Conservation (phyloP, 2,113 vertebrate genomes). For the Xyrauchen texanus region DNA sequence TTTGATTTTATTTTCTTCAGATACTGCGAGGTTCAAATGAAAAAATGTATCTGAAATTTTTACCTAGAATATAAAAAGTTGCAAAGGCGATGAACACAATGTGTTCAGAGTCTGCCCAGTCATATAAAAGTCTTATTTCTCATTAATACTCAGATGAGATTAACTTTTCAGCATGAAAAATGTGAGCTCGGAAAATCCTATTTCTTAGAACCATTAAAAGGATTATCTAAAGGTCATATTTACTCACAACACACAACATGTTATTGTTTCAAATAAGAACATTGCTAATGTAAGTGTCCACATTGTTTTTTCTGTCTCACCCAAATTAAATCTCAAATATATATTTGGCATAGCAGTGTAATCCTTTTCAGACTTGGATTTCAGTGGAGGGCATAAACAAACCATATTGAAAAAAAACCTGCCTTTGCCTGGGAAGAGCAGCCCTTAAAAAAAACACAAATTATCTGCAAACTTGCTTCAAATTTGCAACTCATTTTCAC, state of each 20-base stretch:
- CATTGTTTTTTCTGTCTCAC: too few species aligned
- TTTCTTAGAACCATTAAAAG: conserved; percentile 59
- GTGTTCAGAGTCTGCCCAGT: conserved; percentile 30
- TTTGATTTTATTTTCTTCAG: conserved; percentile 48
- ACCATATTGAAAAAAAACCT: too few species aligned
- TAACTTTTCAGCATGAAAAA: conserved; percentile 21
- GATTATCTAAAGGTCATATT: conserved; percentile 61
- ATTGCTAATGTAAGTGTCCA: too few species aligned
- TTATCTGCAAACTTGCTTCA: too few species aligned
- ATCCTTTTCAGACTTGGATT: too few species aligned
- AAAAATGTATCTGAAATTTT: conserved; percentile 74
- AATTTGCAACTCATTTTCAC: too few species aligned
- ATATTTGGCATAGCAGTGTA: too few species aligned
- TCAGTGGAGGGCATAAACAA: too few species aligned
- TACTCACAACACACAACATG: conserved; percentile 37
- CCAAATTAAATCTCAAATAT: too few species aligned
- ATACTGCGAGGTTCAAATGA: conserved; percentile 42
- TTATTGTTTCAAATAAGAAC: conserved; percentile 43
- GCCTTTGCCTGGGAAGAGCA: too few species aligned
- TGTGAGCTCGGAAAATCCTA: conserved; percentile 57
- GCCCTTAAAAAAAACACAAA: too few species aligned
- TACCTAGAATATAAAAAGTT: conserved; percentile 59
- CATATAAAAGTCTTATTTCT: neutral
- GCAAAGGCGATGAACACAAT: neutral
- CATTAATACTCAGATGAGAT: conserved; percentile 62